A percentile compares a stretch with the other conserved stretches of the same genome.
phyloP scores from a whole-genome alignment of 2,888 invertebrate species.

The Anodontia alba region DNA sequence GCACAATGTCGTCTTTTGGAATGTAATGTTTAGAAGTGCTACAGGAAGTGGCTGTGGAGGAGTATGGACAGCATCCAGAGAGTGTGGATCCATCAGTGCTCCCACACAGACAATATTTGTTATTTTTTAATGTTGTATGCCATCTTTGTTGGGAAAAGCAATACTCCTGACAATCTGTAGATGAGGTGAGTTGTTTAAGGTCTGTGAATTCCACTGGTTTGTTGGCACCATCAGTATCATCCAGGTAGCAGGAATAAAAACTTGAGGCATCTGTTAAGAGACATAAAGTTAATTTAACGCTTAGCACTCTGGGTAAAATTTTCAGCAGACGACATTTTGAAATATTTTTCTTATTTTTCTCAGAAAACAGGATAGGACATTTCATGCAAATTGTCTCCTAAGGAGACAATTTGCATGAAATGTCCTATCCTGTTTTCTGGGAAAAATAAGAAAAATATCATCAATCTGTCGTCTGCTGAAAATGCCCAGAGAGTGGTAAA shows the following conservation, averaged over 20 bases:
- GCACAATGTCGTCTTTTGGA: neutral
- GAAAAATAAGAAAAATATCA: too few species aligned
- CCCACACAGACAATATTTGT: conserved; percentile 46
- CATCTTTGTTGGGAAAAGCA: conserved; percentile 38
- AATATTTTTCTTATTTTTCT: too few species aligned
- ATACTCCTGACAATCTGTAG: conserved; percentile 27
- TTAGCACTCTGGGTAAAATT: neutral
- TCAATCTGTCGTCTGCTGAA: too few species aligned
- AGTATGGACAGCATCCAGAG: conserved; percentile 43
- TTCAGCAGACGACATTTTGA: too few species aligned
- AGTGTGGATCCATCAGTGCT: neutral
- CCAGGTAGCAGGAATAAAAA: conserved; percentile 46
- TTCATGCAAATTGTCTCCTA: too few species aligned
- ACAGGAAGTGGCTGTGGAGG: conserved; percentile 11
- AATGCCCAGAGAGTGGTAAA: too few species aligned
- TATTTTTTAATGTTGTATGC: neutral
- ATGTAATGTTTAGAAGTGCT: neutral
- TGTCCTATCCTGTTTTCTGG: too few species aligned
- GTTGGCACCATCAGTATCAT: conserved; percentile 21
- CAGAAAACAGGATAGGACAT: too few species aligned
- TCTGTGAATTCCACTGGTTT: conserved; percentile 32
- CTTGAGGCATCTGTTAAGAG: conserved; percentile 26
- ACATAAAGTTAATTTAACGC: neutral
- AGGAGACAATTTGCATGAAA: too few species aligned
- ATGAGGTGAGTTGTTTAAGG: neutral